Evolutionary conservation across 2,113 vertebrate genomes (phyloP), one percentile per base, ranked within the genome.

Genomic region (Ameiurus melas): DNA sequence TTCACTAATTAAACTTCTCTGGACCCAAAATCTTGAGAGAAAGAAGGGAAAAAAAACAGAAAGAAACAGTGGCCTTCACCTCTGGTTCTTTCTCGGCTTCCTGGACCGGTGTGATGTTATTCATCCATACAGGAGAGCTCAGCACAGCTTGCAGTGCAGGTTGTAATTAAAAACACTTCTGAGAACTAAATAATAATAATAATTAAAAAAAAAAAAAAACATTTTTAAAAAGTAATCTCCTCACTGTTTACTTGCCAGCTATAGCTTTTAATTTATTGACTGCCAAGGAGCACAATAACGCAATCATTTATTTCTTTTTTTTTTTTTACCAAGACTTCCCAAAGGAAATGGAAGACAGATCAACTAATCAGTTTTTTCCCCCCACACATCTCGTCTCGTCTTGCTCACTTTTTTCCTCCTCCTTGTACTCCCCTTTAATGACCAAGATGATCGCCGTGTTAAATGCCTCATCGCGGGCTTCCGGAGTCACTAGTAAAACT

Each of bases 131-230:
- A 83, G 25, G 89, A 88, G 87, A 88, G 90, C 89, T 87, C 85
- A 87, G 88, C 90, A 12, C 73, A 90, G 90, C 87, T 90, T 87
- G 88, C 78, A 5, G 64, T 86, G 87, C 84, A 89, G 88, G 91
- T 92, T 93, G 91, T 91, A 90, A 94, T 94, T 93, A 94, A 90
- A 94, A 91, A 89, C 90, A 92, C 91, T 92, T 92, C 83, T 33
- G 84, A 25, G 51, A 58, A 47, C 33, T 27, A 33, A 70, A 84
- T 62, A 16, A 30, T 64, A 47, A 85, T 60, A 77, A 77, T 47
- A 7, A 47, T 47, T 6, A 47, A 47, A 47, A 47, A 27, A 85
- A 53, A 66, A 64, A 27, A 85, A 53, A 66, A 64, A 43, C 39
- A 83, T 53, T 9, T 19, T n/a, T 51, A 85, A 73, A 73, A 91